Evolutionary conservation across 2,888 invertebrate species (phyloP), one percentile per base, ranked within the genome.

Genomic region (Eupithecia tripunctaria): DNA sequence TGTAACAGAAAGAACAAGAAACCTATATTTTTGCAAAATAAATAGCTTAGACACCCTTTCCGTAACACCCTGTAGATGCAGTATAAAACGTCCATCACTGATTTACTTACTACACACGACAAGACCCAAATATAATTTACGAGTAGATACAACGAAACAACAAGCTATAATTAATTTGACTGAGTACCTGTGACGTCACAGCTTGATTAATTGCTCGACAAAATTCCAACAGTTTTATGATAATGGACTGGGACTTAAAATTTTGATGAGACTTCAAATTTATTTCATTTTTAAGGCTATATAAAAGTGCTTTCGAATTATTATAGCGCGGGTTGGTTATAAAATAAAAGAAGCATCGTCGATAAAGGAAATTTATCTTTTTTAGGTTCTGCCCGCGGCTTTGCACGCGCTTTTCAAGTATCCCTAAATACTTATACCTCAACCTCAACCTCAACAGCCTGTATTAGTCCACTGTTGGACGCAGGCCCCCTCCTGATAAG

Each of bases 101-200:
- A 43, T 43, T 4, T 43, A 4, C 18, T 43, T 6, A 4, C 18
- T 5, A 43, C 15, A 21, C 2, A 51, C 21, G 51, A 10, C 47
- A 8, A 21, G 21, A 12, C 1, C 21, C 12, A 56, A 56, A 73
- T 75, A 73, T 82, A 81, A 85, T 84, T 84, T 84, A 86, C 81
- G 81, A 78, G 74, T 78, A 73, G 62, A n/a, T 36, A 21, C 8
- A 63, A 76, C 70, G 75, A 78, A 82, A 85, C 85, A 82, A 83
- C 82, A 81, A 82, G 80, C 80, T 79, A 80, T 81, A 82, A 86
- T 84, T 84, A 86, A 85, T 86, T 80, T 80, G 78, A 79, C 83
- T 74, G 81, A 81, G 77, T 73, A 77, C 74, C 73, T 77, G 78
- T 75, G 76, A 77, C 77, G 78, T 72, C 77, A 73, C 71, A 66